A percentile compares a stretch with the other conserved stretches of the same genome.
Conservation (phyloP, 2,888 invertebrate genomes). For the Encarsia formosa region DNA sequence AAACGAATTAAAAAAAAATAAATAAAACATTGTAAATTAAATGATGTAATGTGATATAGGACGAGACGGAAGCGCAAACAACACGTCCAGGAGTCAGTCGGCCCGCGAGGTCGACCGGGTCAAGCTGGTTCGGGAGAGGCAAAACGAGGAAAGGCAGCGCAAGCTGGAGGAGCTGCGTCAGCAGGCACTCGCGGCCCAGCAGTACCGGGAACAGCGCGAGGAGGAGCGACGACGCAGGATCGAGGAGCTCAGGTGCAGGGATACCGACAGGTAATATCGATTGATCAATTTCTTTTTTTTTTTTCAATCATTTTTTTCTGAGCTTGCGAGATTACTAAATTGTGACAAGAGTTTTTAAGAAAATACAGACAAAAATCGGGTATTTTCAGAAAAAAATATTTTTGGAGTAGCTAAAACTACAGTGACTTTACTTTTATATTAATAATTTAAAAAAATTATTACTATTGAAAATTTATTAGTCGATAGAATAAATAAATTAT, state of each 20-base stretch:
- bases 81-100: too few species aligned
- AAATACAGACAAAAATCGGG: background rate
- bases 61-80: too few species aligned
- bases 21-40: too few species aligned
- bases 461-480: too few species aligned
- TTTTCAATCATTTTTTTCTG: background rate
- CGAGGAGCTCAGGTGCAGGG: conserved; percentile 75
- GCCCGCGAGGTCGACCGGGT: conserved; percentile 49
- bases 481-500: too few species aligned
- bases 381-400: too few species aligned
- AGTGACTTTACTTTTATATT: background rate
- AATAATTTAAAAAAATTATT: background rate
- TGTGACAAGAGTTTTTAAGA: background rate
- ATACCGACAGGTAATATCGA: conserved; percentile 64
- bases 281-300: background rate
- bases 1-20: too few species aligned
- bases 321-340: background rate
- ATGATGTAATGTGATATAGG: too few species aligned
- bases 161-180: conserved; percentile 85
- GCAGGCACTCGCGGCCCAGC: conserved; percentile 84
- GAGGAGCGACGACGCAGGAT: conserved; percentile 77
- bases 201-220: conserved; percentile 84
- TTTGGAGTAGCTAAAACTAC: background rate
- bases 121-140: conserved; percentile 72
- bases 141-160: conserved; percentile 84